Base-by-base conservation (phyloP, 2,888 invertebrate species). In the Andrena trimmerana region DNA sequence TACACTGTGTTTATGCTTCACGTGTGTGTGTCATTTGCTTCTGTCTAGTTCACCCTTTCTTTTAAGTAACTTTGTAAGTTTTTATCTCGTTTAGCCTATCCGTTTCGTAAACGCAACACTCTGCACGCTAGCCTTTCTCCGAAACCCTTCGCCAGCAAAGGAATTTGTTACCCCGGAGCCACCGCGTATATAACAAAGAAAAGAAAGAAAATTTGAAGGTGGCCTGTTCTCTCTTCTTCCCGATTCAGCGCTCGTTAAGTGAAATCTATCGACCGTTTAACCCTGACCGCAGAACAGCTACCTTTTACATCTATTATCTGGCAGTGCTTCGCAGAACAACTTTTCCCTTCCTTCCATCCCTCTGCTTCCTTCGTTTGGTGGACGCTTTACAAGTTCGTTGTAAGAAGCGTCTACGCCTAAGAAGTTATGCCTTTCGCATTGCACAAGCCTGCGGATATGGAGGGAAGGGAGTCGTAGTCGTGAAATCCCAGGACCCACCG, bases 131-230 rank as follows among this genome's bases (percentile, higher is more conserved):
- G 42, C 42, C 60, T 42, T 50, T 68, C 65, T 31, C 31, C 60
- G 36, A 59, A 54, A 75, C 62, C 76, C 84, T 83, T 80, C 83
- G 84, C 84, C 83, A 80, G 73, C 83, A 84, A 84, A 83, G 84
- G 84, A 76, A 78, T 67, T 52, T 48, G 10, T 48, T 60, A 66
- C 20, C 20, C n/a, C 20, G 6, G 48, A 62, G 36, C 29, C 20
- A 8, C 36, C 66, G 31, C 60, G 57, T 27, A 52, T 8, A 20
- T 52, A 42, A 8, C 8, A 27, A 27, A 20, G 10, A 10, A 24
- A 50, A 36, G 48, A 54, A 42, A 16, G 50, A 68, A 66, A 69
- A 62, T 62, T 50, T 7, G 54, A 54, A 59, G 8, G 52, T 33
- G 24, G 10, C 10, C 36, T 68, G 65, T 20, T 67, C 60, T 52